phyloP scores from a whole-genome alignment of 2,797 vertebrate species.

The Cygnus olor region DNA sequence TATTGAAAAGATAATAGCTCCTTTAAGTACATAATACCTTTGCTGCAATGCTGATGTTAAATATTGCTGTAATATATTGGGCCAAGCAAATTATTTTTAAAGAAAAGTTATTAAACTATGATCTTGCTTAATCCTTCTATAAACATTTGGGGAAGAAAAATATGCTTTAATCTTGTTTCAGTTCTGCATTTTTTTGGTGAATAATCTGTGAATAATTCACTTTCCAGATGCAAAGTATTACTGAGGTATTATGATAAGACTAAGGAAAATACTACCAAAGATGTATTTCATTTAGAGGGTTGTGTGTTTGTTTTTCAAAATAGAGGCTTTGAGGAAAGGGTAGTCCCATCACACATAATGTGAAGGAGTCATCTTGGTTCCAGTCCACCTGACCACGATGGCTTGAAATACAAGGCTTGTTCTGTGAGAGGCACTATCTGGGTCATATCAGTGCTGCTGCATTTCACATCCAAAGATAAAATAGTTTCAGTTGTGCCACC shows the following conservation, averaged over 20 bases:
- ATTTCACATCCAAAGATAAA: constrained; percentile 21
- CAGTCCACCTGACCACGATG: neutral
- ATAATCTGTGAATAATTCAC: constrained; percentile 67
- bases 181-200: constrained; percentile 60
- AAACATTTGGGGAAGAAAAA: constrained; percentile 66
- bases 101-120: constrained; percentile 64
- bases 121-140: constrained; percentile 67
- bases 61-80: neutral
- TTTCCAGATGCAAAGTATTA: constrained; percentile 71
- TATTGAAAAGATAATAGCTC: neutral
- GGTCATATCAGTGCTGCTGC: neutral
- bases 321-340: neutral
- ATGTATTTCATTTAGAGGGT: constrained; percentile 53
- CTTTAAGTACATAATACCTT: neutral
- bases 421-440: neutral
- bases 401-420: neutral
- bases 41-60: constrained; percentile 29
- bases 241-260: constrained; percentile 66
- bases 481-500: neutral
- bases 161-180: constrained; percentile 74
- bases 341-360: constrained; percentile 24
- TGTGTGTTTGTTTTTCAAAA: constrained; percentile 51
- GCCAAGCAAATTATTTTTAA: constrained; percentile 67
- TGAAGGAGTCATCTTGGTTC: neutral
- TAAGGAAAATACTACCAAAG: constrained; percentile 55